Conservation (phyloP, 2,113 vertebrate species). For the Rhea pennata region DNA sequence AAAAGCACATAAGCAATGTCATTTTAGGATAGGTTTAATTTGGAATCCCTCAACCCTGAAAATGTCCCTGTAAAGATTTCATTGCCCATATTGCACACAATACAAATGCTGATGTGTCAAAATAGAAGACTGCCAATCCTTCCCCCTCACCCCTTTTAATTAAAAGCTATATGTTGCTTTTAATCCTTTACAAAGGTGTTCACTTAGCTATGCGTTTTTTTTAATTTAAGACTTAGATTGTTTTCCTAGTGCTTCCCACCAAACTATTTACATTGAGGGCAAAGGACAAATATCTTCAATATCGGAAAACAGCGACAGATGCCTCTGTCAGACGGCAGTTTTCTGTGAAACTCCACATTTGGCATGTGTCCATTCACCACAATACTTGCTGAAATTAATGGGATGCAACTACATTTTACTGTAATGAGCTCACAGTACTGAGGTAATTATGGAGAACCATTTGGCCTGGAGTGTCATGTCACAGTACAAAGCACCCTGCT, state of each 20-base stretch:
- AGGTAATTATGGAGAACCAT: constrained; percentile 1
- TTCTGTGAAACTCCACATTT: not conserved
- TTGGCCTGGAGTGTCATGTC: not conserved
- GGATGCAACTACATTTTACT: not conserved
- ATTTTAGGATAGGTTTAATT: not conserved
- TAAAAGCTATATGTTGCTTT: not conserved
- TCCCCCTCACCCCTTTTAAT: not conserved
- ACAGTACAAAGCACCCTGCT: not conserved
- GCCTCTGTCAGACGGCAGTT: not conserved
- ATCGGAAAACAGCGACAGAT: constrained; percentile 26
- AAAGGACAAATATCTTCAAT: not conserved
- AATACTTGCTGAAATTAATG: constrained; percentile 26
- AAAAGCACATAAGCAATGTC: not conserved
- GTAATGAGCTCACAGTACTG: constrained; percentile 1
- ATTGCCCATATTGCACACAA: not conserved
- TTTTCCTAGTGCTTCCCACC: not conserved
- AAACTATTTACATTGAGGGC: not conserved
- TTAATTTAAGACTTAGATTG: constrained; percentile 5
- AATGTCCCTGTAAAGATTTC: not conserved
- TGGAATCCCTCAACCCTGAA: not conserved
- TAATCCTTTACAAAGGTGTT: not conserved
- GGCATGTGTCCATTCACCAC: not conserved
- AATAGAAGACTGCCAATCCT: not conserved
- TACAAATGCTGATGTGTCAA: not conserved
- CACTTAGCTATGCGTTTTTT: not conserved